A percentile compares a stretch with the other conserved stretches of the same genome.
These are phyloP conservation scores for Drosophila albomicans DNA, from an alignment of 1,140 invertebrate species.

Conservation along the genomic window DNA sequence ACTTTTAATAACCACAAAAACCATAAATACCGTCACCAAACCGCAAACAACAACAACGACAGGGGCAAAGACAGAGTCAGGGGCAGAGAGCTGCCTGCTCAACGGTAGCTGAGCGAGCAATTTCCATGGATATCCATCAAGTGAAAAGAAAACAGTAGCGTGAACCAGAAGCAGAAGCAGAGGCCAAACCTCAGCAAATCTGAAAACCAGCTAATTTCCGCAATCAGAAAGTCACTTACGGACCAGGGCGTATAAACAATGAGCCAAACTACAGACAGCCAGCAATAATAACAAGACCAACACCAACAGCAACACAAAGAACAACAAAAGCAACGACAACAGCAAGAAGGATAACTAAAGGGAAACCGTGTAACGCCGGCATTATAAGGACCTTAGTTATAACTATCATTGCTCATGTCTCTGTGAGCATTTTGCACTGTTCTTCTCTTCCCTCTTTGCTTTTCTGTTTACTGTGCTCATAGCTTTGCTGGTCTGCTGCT, in stretches of 20 bases:
- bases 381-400: slow-evolving; percentile 53
- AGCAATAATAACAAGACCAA: slow-evolving; percentile 15
- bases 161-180: slow-evolving; percentile 10
- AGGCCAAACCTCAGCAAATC: slow-evolving; percentile 44
- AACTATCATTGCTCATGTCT: slow-evolving; percentile 64
- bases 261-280: slow-evolving; percentile 39
- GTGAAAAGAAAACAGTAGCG: slow-evolving; percentile 60
- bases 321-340: background rate
- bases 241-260: slow-evolving; percentile 75
- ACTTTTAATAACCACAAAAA: slow-evolving; percentile 77
- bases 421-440: slow-evolving; percentile 36
- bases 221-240: slow-evolving; percentile 80
- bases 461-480: slow-evolving; percentile 23
- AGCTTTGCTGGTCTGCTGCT: slow-evolving; percentile 1
- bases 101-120: slow-evolving; percentile 48
- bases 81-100: background rate
- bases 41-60: slow-evolving; percentile 56
- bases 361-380: slow-evolving; percentile 34
- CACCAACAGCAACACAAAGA: slow-evolving; percentile 2
- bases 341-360: slow-evolving; percentile 1
- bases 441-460: background rate
- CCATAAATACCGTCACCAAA: slow-evolving; percentile 69
- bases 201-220: slow-evolving; percentile 74
- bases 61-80: background rate
- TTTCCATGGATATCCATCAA: slow-evolving; percentile 81